These are phyloP conservation scores for Thymelicus acteon DNA, from an alignment of 2,888 invertebrate species.

Conservation along the genomic window DNA sequence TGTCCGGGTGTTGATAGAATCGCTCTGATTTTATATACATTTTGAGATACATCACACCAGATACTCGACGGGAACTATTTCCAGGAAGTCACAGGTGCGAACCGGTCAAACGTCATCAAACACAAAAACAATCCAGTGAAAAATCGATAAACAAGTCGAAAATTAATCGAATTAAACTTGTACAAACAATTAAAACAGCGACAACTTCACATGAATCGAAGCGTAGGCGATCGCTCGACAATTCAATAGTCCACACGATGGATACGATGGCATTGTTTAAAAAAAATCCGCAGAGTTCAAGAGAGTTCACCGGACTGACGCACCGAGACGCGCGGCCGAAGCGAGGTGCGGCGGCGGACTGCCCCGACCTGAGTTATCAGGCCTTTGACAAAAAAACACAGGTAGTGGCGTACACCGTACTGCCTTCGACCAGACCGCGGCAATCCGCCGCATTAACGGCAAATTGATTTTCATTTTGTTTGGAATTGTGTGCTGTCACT, in stretches of 20 bases:
- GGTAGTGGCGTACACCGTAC: constrained; percentile 50
- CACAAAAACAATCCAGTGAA: constrained; percentile 5
- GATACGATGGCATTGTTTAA: constrained; percentile 35
- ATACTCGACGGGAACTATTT: constrained; percentile 35
- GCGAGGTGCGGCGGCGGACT: constrained; percentile 71
- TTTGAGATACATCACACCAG: constrained; percentile 72
- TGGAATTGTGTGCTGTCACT: constrained; percentile 43
- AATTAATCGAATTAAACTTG: background rate
- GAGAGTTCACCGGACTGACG: constrained; percentile 26
- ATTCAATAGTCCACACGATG: constrained; percentile 30
- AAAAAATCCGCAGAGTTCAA: constrained; percentile 36
- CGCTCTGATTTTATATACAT: constrained; percentile 80
- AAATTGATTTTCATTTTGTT: constrained; percentile 50
- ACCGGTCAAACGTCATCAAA: constrained; percentile 29
- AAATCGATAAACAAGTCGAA: background rate
- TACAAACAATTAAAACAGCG: constrained; percentile 17
- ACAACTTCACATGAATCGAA: constrained; percentile 21
- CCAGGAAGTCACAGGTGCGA: constrained; percentile 15
- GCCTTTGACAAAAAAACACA: constrained; percentile 71
- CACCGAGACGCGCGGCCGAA: constrained; percentile 61
- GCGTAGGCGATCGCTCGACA: constrained; percentile 14
- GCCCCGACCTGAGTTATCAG: constrained; percentile 66
- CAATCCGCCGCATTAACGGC: constrained; percentile 45
- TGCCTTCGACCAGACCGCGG: constrained; percentile 41
- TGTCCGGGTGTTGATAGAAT: constrained; percentile 74